phyloP scores from a whole-genome alignment of 1,140 invertebrate genomes.

The Drosophila mojavensis region DNA sequence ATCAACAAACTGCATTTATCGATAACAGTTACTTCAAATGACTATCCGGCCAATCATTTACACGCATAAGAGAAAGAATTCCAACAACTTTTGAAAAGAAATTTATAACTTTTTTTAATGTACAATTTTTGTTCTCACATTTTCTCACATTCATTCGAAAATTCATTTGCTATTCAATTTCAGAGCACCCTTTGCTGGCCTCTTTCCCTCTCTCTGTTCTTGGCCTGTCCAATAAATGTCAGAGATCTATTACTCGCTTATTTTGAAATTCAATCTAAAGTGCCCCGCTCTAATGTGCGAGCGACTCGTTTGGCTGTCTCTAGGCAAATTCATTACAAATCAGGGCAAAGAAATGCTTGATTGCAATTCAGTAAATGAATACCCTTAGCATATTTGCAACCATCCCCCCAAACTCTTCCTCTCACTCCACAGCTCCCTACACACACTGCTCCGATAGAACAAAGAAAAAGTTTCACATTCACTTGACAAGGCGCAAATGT shows the following conservation, averaged over 20 bases:
- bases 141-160: not conserved
- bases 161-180: constrained; percentile 19
- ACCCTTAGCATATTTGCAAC: constrained; percentile 30
- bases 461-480: constrained; percentile 62
- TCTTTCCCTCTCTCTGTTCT: not conserved
- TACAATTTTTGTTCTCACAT: too few relatives aligned
- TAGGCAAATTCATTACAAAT: constrained; percentile 66
- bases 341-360: constrained; percentile 49
- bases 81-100: too few relatives aligned
- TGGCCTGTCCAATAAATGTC: constrained; percentile 71
- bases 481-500: constrained; percentile 69
- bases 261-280: constrained; percentile 63
- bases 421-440: not conserved
- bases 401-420: not conserved
- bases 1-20: too few relatives aligned
- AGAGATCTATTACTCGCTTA: constrained; percentile 39
- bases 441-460: constrained; percentile 14
- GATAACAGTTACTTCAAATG: too few relatives aligned
- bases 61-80: too few relatives aligned
- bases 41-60: too few relatives aligned
- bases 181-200: not conserved
- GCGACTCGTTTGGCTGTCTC: constrained; percentile 47
- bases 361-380: constrained; percentile 57
- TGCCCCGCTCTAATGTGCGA: constrained; percentile 34
- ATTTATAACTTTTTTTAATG: too few relatives aligned